Conservation (phyloP, 2,113 vertebrate species). For the Haemorhous mexicanus region DNA sequence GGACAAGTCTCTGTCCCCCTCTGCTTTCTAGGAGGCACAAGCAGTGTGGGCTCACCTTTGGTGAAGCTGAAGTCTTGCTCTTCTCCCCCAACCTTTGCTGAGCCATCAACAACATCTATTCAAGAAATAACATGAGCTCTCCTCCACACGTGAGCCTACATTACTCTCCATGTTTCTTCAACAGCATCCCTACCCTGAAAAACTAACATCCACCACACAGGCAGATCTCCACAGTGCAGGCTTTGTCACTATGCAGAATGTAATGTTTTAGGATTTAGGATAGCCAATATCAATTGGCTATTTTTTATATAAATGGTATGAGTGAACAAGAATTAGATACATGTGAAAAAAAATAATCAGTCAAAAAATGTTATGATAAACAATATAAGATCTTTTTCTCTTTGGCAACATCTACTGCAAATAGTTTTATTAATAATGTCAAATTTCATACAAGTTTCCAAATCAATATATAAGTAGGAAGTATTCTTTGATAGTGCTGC, state of each 20-base stretch:
- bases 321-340: background rate
- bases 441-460: background rate
- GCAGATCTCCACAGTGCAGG: background rate
- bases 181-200: background rate
- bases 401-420: background rate
- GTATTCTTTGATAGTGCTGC: background rate
- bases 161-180: background rate
- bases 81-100: accelerated
- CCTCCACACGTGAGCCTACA: accelerated
- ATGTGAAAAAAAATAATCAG: background rate
- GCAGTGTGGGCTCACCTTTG: background rate
- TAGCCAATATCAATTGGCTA: background rate
- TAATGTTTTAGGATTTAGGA: background rate
- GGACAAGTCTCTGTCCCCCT: background rate
- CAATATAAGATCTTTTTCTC: background rate
- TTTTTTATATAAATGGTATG: background rate
- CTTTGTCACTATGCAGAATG: background rate
- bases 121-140: background rate
- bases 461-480: background rate
- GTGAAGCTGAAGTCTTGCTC: background rate
- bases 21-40: background rate
- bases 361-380: background rate
- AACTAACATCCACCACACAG: background rate
- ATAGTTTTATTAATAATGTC: background rate
- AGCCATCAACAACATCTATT: background rate